Conservation (phyloP, 1,140 invertebrate species). For the Aporrectodea caliginosa region DNA sequence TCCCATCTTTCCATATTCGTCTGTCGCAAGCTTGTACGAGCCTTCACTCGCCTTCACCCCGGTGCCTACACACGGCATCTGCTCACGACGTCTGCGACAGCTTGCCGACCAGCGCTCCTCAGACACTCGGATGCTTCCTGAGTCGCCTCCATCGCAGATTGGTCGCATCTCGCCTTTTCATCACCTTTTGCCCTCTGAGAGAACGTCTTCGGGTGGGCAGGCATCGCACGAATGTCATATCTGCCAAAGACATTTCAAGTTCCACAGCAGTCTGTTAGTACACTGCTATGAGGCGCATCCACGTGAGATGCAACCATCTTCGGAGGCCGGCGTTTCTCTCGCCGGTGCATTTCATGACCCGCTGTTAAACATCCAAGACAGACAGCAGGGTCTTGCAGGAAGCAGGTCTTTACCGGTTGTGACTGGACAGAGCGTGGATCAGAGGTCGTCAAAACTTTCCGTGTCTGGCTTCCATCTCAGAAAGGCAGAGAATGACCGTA, state of each 20-base stretch:
- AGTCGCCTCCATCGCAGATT: neutral
- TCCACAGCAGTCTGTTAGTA: conserved; percentile 7
- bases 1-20: neutral
- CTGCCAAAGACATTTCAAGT: conserved; percentile 16
- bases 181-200: too few species aligned
- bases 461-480: too few species aligned
- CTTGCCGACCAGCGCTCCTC: conserved; percentile 14
- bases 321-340: neutral
- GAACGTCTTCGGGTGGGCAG: neutral
- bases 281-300: conserved; percentile 21
- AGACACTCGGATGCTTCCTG: neutral
- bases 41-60: conserved; percentile 19
- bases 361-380: too few species aligned
- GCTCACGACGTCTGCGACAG: conserved; percentile 15
- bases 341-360: neutral
- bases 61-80: conserved; percentile 6
- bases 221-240: conserved; percentile 11
- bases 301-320: conserved; percentile 14
- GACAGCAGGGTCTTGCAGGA: too few species aligned
- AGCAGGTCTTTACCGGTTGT: too few species aligned
- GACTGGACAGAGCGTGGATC: too few species aligned
- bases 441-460: too few species aligned
- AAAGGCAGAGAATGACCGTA: too few species aligned
- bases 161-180: neutral
- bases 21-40: neutral